Base-by-base conservation (phyloP, 2,113 vertebrate species). In the Phaethon lepturus region DNA sequence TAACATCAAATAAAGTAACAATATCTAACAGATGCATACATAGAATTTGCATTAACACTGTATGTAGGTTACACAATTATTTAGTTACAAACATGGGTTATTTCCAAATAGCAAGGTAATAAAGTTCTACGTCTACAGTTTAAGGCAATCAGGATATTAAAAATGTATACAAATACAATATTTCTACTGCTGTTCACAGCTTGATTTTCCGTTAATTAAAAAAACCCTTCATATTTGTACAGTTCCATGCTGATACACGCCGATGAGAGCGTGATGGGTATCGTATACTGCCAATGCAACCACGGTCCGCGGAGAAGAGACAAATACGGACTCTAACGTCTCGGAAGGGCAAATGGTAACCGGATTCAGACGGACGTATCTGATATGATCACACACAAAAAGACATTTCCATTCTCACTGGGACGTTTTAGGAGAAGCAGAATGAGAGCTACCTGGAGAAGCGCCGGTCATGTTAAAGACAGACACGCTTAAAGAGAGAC, bases 111-210 rank as follows among this genome's bases (percentile, higher is more conserved):
- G 95, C 95, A 98, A 97, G 98, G 95, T 91, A 97, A 97, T 97
- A 95, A 96, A 88, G 88, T 88, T 93, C 98, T 98, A 98, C 94
- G 97, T 58, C 97, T 98, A 98, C 76, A 95, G 91, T 97, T 98
- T 98, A 98, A 98, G 98, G 98, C 98, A 97, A 98, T 98, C 96
- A 97, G 97, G 96, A 97, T 98, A 98, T 96, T 87, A 85, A 97
- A 97, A 96, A 97, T 77, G 95, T 97, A 96, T 97, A 96, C 95
- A 97, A 93, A 98, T 97, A 98, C 95, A 98, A 97, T 95, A 97
- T 91, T 97, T 96, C 97, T 98, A 98, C 94, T 2, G 98, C 98
- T 98, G 97, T 98, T 98, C 98, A 98, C 98, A 98, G 98, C 98
- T 98, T 98, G 79, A 95, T 97, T 98, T 97, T 93, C 96, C 15